phyloP scores from a whole-genome alignment of 2,888 invertebrate genomes.

The Caenorhabditis panamensis region DNA sequence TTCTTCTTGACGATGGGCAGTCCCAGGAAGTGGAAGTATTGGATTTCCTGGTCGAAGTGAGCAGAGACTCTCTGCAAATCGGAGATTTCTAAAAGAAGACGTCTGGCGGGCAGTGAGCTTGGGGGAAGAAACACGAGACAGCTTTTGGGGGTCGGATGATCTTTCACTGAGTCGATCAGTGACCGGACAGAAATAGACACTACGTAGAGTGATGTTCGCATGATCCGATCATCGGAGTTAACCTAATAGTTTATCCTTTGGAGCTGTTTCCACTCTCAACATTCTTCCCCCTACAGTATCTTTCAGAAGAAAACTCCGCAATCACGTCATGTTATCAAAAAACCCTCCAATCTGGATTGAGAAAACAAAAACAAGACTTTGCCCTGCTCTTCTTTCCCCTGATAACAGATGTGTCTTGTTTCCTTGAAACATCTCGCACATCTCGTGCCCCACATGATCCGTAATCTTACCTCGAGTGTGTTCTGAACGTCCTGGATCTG shows the following conservation, averaged over 20 bases:
- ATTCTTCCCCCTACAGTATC: no score
- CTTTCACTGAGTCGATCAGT: neutral
- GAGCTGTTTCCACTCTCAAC: no score
- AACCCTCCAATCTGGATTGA: no score
- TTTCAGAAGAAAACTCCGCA: no score
- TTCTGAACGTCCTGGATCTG: slow-evolving; percentile 46
- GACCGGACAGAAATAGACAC: neutral
- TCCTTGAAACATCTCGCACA: neutral
- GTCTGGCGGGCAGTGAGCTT: slow-evolving; percentile 1
- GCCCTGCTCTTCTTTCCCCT: no score
- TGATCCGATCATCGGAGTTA: no score
- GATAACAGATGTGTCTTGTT: neutral
- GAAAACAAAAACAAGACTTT: no score
- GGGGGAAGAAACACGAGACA: neutral
- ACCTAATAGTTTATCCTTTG: no score
- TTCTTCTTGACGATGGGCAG: slow-evolving; percentile 53
- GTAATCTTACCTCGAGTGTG: slow-evolving; percentile 27
- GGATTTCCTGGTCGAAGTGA: slow-evolving; percentile 58
- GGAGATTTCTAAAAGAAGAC: slow-evolving; percentile 8
- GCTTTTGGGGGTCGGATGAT: neutral
- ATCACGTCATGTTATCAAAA: no score
- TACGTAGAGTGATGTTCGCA: no score
- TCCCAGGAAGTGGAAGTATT: slow-evolving; percentile 50
- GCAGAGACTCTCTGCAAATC: slow-evolving; percentile 49
- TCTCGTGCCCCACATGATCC: neutral